These are phyloP conservation scores for Progne subis DNA, from an alignment of 2,113 vertebrate species.

Conservation along the genomic window DNA sequence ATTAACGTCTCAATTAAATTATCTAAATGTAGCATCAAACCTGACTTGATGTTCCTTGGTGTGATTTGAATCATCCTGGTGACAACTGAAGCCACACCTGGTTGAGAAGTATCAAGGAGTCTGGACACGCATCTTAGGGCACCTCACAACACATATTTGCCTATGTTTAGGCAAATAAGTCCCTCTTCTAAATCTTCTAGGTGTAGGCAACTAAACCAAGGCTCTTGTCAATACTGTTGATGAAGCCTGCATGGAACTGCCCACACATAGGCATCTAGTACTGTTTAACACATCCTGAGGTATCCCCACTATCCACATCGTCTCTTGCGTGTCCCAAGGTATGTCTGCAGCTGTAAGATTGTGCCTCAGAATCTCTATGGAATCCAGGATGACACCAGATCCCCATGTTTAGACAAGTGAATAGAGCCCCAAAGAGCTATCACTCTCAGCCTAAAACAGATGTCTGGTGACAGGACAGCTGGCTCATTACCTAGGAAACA, in stretches of 20 bases:
- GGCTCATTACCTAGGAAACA: background rate
- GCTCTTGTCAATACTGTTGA: background rate
- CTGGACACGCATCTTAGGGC: background rate
- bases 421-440: background rate
- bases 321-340: background rate
- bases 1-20: background rate
- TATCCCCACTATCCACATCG: too few relatives aligned
- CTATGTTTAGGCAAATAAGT: background rate
- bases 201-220: background rate
- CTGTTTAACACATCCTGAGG: background rate
- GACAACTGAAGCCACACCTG: background rate
- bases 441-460: background rate
- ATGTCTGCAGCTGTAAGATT: background rate
- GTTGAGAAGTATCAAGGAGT: background rate
- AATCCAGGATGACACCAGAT: accelerated
- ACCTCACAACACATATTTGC: background rate
- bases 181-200: background rate
- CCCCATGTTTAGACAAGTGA: background rate
- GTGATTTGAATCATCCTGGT: background rate
- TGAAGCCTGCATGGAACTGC: background rate
- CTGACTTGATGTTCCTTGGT: background rate
- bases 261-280: background rate
- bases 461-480: background rate
- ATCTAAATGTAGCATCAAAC: background rate
- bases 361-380: background rate